Evolutionary conservation across 2,888 invertebrate species (phyloP).

Genomic region (Nemotelus nigrinus): DNA sequence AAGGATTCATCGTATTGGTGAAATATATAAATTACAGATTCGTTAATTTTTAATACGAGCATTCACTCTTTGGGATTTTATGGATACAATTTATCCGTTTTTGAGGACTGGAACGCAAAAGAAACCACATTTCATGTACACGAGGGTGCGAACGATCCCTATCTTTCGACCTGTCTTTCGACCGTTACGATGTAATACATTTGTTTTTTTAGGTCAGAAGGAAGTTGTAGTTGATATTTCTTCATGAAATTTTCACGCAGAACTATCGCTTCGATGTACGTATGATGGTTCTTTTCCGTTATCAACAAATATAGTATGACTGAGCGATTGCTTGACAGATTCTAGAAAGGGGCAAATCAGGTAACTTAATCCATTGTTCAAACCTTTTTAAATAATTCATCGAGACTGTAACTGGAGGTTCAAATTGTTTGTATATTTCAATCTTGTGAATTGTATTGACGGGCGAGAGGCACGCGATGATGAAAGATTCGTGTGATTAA

Average conservation of each 20-base stretch:
- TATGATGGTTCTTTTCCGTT: not conserved
- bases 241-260: conserved; percentile 24
- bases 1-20: not conserved
- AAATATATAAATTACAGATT: conserved; percentile 1
- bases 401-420: too few relatives aligned
- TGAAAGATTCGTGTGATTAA: too few relatives aligned
- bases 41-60: conserved; percentile 8
- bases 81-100: not conserved
- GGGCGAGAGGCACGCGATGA: too few relatives aligned
- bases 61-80: not conserved
- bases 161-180: not conserved
- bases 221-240: conserved; percentile 1
- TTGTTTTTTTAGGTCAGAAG: conserved; percentile 7
- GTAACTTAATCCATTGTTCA: too few relatives aligned
- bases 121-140: not conserved
- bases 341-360: not conserved
- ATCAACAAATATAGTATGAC: not conserved
- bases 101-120: not conserved
- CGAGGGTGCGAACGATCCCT: conserved; percentile 5
- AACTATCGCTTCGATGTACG: not conserved
- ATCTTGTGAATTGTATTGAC: too few relatives aligned
- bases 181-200: not conserved
- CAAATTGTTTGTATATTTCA: too few relatives aligned
- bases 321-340: not conserved
- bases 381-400: too few relatives aligned